Evolutionary conservation across 1,140 invertebrate species (phyloP).

Genomic region (Listronotus oregonensis): DNA sequence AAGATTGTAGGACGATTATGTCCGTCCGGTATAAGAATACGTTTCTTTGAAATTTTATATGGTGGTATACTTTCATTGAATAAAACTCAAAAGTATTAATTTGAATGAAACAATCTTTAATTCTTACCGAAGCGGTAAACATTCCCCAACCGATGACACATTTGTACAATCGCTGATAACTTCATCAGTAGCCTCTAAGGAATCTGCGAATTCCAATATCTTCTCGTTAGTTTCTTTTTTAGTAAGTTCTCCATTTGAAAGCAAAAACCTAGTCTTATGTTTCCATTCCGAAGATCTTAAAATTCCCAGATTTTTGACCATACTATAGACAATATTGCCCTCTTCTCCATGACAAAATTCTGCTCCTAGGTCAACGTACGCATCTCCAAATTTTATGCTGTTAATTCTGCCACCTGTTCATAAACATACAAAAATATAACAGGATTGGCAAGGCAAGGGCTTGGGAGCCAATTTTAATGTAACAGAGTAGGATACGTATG

Average conservation of each 20-base stretch:
- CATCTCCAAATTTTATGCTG: constrained; percentile 64
- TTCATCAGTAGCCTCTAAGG: constrained; percentile 10
- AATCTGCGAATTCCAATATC: constrained; percentile 20
- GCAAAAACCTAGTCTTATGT: neutral
- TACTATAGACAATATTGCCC: constrained; percentile 69
- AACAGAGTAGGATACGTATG: too few species aligned
- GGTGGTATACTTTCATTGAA: too few species aligned
- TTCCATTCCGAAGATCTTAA: constrained; percentile 50
- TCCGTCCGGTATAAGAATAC: too few species aligned
- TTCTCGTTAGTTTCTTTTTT: constrained; percentile 8
- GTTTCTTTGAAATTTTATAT: too few species aligned
- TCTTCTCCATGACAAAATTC: constrained; percentile 79
- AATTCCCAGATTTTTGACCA: constrained; percentile 64
- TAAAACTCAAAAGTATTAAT: too few species aligned
- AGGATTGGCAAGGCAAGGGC: too few species aligned
- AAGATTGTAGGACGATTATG: too few species aligned
- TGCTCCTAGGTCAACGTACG: constrained; percentile 77
- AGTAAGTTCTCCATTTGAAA: constrained; percentile 33
- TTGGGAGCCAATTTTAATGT: too few species aligned
- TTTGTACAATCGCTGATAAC: constrained; percentile 21
- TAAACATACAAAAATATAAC: too few species aligned
- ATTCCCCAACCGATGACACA: constrained; percentile 27
- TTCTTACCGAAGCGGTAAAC: constrained; percentile 30
- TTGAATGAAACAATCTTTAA: too few species aligned
- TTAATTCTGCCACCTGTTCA: constrained; percentile 65